Percentiles rank a stretch among this genome's conserved stretches.
These are phyloP conservation scores for Piscicola geometra DNA, from an alignment of 2,888 invertebrate species.

Conservation along the genomic window DNA sequence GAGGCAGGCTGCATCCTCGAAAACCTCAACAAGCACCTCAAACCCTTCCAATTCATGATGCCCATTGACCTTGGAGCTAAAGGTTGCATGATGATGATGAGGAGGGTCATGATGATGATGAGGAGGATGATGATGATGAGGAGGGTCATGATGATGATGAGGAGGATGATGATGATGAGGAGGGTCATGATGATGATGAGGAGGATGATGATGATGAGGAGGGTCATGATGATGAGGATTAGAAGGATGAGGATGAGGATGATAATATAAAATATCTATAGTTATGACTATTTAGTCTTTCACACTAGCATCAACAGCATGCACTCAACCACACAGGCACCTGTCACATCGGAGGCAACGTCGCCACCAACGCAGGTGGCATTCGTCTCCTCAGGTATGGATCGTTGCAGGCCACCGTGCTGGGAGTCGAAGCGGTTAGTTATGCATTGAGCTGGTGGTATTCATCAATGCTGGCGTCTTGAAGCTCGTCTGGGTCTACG, in stretches of 20 bases:
- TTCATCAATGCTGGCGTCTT: background rate
- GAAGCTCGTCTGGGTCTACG: slow-evolving; percentile 20
- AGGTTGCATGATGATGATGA: slow-evolving; percentile 62
- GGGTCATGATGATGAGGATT: too few relatives aligned
- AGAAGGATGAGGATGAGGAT: too few relatives aligned
- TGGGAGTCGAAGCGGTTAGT: slow-evolving; percentile 83
- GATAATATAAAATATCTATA: too few relatives aligned
- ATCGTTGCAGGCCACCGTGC: slow-evolving; percentile 80
- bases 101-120: too few relatives aligned
- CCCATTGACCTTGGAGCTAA: slow-evolving; percentile 95
- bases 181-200: too few relatives aligned
- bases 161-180: too few relatives aligned
- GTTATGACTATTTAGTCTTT: too few relatives aligned
- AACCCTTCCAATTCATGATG: slow-evolving; percentile 75
- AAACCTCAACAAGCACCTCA: slow-evolving; percentile 71
- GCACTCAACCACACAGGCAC: background rate
- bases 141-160: too few relatives aligned
- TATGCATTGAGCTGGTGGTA: slow-evolving; percentile 1
- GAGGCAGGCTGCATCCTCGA: slow-evolving; percentile 92
- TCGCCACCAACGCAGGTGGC: slow-evolving; percentile 94
- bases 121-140: too few relatives aligned
- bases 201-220: too few relatives aligned
- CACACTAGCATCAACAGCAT: background rate
- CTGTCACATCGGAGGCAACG: slow-evolving; percentile 68
- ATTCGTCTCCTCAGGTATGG: slow-evolving; percentile 88